These are phyloP conservation scores for Rhabdomys dilectus DNA, from an alignment of 2,113 vertebrate species.

Conservation along the genomic window DNA sequence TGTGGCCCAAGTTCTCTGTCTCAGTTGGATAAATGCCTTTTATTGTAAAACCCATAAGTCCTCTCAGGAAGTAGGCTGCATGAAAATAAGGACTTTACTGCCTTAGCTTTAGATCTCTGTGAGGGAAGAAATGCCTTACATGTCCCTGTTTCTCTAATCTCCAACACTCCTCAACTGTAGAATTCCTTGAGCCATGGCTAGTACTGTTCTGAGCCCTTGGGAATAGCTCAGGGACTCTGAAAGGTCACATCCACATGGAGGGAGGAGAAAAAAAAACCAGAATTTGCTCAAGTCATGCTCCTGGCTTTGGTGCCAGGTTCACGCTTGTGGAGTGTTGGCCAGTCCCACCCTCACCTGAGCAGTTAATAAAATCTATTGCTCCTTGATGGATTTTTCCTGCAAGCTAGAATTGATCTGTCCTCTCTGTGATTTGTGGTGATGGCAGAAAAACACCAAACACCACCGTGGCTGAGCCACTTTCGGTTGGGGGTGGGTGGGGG, in stretches of 20 bases:
- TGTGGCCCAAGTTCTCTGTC: neutral
- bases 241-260: neutral
- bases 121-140: neutral
- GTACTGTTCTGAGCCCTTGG: neutral
- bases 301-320: constrained; percentile 54
- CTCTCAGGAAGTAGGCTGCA: neutral
- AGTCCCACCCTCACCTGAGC: constrained; percentile 78
- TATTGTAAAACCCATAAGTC: constrained; percentile 21
- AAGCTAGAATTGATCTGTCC: constrained; percentile 86
- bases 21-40: constrained; percentile 1
- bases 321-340: constrained; percentile 60
- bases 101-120: neutral
- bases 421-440: constrained; percentile 85
- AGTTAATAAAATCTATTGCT: constrained; percentile 88
- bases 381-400: constrained; percentile 83
- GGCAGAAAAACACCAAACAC: constrained; percentile 81
- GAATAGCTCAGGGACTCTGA: neutral
- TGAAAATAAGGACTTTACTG: constrained; percentile 31
- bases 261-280: neutral
- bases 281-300: constrained; percentile 69
- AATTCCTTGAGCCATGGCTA: neutral
- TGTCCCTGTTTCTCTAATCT: neutral
- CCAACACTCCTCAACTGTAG: neutral
- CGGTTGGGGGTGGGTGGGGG: too few relatives aligned
- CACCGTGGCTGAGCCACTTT: constrained; percentile 70